Evolutionary conservation across 2,113 vertebrate species (phyloP).

Genomic region (Phaethornis superciliosus): DNA sequence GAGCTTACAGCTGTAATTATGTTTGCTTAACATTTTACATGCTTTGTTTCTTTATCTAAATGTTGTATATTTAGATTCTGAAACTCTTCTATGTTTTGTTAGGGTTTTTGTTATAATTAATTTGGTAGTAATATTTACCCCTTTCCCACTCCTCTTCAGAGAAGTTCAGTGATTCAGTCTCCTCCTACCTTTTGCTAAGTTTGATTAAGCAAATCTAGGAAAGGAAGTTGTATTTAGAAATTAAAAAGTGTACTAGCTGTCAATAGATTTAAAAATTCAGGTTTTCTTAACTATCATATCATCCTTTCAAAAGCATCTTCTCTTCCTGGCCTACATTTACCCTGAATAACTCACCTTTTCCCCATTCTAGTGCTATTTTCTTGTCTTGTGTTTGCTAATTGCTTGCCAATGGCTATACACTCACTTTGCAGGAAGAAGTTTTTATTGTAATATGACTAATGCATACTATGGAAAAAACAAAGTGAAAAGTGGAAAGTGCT

Average conservation of each 20-base stretch:
- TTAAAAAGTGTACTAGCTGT: background rate
- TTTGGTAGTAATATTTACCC: background rate
- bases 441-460: background rate
- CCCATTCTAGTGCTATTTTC: background rate
- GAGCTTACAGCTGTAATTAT: background rate
- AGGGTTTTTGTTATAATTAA: fast-evolving
- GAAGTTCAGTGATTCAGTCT: background rate
- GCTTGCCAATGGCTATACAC: background rate
- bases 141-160: background rate
- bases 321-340: background rate
- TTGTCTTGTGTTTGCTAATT: background rate
- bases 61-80: background rate
- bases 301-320: background rate
- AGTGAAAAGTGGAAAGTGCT: background rate
- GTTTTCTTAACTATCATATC: background rate
- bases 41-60: background rate
- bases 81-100: background rate
- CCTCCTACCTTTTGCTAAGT: background rate
- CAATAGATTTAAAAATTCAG: background rate
- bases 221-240: background rate
- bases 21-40: background rate
- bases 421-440: background rate
- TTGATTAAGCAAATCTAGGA: background rate
- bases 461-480: background rate
- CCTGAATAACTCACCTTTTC: background rate